These are phyloP conservation scores for Andrena trimmerana DNA, from an alignment of 2,888 invertebrate genomes.

Conservation along the genomic window DNA sequence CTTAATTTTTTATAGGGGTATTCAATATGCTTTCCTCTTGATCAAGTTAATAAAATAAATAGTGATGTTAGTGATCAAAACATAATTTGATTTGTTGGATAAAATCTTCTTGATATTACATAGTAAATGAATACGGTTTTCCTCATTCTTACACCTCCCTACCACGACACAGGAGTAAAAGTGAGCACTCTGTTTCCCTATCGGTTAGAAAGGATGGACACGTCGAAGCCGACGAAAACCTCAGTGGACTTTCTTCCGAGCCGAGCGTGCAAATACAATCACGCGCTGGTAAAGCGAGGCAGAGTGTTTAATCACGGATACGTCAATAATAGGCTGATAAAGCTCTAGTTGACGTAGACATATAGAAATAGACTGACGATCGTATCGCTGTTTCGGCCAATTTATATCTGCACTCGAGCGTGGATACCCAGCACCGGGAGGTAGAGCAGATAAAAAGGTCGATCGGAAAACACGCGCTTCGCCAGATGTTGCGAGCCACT, in stretches of 20 bases:
- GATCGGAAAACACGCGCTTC: slow-evolving; percentile 39
- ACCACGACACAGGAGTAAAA: neutral
- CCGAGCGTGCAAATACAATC: slow-evolving; percentile 2
- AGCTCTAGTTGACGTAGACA: slow-evolving; percentile 46
- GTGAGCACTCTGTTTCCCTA: neutral
- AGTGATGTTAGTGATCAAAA: no score
- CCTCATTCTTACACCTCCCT: no score
- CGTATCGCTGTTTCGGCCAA: slow-evolving; percentile 59
- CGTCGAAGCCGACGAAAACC: neutral
- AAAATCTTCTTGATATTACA: no score
- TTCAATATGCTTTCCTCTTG: no score
- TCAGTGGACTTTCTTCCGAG: slow-evolving; percentile 9
- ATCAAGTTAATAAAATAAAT: no score
- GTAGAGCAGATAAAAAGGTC: slow-evolving; percentile 50
- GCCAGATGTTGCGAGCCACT: slow-evolving; percentile 54
- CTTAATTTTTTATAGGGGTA: no score
- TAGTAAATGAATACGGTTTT: no score
- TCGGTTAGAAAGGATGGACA: neutral
- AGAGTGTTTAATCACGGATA: slow-evolving; percentile 43
- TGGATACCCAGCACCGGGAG: slow-evolving; percentile 37
- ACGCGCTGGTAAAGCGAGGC: slow-evolving; percentile 7
- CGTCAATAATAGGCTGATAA: slow-evolving; percentile 58
- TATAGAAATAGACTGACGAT: slow-evolving; percentile 42
- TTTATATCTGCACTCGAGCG: slow-evolving; percentile 60
- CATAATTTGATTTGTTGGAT: no score